Evolutionary conservation across 1,140 invertebrate genomes (phyloP), one percentile per base, ranked within the genome.

Genomic region (Musca vetustissima): DNA sequence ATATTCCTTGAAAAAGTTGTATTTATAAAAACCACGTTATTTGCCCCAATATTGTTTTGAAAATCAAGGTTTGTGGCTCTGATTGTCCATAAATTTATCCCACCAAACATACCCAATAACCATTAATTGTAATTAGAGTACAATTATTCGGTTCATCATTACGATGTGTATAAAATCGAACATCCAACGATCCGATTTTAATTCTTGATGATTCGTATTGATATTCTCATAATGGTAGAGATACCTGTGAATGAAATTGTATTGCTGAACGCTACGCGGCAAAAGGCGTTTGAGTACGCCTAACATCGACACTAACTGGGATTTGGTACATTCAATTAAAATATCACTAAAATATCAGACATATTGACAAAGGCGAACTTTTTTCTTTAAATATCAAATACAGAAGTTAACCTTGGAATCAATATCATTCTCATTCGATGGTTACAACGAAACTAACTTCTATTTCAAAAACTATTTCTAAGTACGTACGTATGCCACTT

Each of bases 121-220:
- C 14, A 59, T 25, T 59, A 7, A 59, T 59, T 15, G 55, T 59
- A 59, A 59, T 25, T 7, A 59, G 15, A 0, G 55, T 59, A 59
- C 55, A 59, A 59, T 59, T 59, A n/a, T 32, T n/a, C 3, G 28
- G 25, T 32, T 59, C n/a, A 21, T 25, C 55, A n/a, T 17, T 28
- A 17, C 55, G 55, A 59, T 59, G 55, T 28, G 24, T 28, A 59
- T 59, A 59, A n/a, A 59, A 59, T 59, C 55, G 22, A n/a, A 59
- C 55, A 59, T 59, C 55, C 55, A 59, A 28, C 24, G 55, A 17
- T 59, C 55, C 25, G 55, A 59, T n/a, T n/a, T 32, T 17, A 59
- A 17, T 17, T 59, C 24, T 21, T 28, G 4, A 1, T 25, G 55
- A 59, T 59, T 59, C 15, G 4, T 15, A 32, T 59, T 59, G 1